Evolutionary conservation across 2,797 vertebrate species (phyloP), one percentile per base, ranked within the genome.

Genomic region (Platyrinchus mystaceus): DNA sequence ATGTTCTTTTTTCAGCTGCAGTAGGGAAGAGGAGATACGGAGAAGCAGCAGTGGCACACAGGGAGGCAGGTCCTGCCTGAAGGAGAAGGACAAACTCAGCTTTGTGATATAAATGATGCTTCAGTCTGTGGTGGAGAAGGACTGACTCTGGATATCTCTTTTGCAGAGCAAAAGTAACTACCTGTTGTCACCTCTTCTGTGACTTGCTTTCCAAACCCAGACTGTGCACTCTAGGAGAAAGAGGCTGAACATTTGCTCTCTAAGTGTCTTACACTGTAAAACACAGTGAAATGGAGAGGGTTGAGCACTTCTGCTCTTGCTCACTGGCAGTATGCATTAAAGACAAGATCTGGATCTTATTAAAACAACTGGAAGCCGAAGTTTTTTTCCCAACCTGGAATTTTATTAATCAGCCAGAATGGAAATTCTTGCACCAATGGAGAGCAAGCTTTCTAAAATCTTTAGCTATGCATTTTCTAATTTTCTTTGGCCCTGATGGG

Each of bases 401-500:
- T 83, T 77, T 68, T 84, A 43, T 60, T 82, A 15, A 36, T 85
- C 21, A 60, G 1, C 14, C 49, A 80, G 66, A 71, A 41, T 75
- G 18, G 39, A 71, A 90, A 73, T 59, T 66, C 62, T 89, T 87
- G 56, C 30, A 58, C 16, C 55, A 86, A 68, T 14, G 32, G 59
- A 85, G 16, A 91, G 1, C 47, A 53, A 77, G 27, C 32, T 67
- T 73, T 84, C 15, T 59, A 41, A 81, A 77, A 84, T 52, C 28
- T 74, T 87, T 64, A 58, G 30, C 15, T 1, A 4, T 43, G 17
- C 19, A 4, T 70, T 82, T 91, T 55, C 18, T 71, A 7, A 1
- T 30, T 58, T 37, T 46, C 30, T 43, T 69, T 14, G 20, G 18
- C 0, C 22, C 19, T 0, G 0, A 12, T 94, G 58, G 79, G 16